Conservation (phyloP, 2,113 vertebrate genomes). For the Raphicerus campestris region DNA sequence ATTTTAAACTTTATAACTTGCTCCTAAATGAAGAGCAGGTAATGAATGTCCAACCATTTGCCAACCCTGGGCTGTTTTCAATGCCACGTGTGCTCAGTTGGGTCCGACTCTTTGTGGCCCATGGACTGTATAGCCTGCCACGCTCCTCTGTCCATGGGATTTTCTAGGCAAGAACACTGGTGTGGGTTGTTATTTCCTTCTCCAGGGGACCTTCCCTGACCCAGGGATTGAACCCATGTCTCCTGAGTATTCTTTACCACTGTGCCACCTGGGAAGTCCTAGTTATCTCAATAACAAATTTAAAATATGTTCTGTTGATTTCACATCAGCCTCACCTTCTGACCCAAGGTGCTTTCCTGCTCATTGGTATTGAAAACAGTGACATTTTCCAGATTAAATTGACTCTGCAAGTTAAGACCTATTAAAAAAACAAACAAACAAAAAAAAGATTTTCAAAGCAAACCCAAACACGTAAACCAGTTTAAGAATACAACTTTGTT, state of each 20-base stretch:
- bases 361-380: slow-evolving; percentile 99
- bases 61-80: background rate
- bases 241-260: background rate
- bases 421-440: slow-evolving; percentile 39
- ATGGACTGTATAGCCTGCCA: accelerated
- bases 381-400: slow-evolving; percentile 98
- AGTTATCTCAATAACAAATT: accelerated
- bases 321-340: slow-evolving; percentile 85
- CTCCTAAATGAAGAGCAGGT: background rate
- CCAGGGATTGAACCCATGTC: background rate
- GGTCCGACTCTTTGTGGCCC: background rate
- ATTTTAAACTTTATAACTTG: background rate
- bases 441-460: slow-evolving; percentile 31
- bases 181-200: background rate
- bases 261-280: background rate
- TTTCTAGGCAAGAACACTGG: background rate
- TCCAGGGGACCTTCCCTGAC: background rate
- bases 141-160: background rate
- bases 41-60: background rate
- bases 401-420: slow-evolving; percentile 98
- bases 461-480: slow-evolving; percentile 1
- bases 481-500: background rate
- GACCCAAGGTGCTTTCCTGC: slow-evolving; percentile 95
- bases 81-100: background rate
- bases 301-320: background rate